These are phyloP conservation scores for Sarcophaga caerulescens DNA, from an alignment of 2,888 invertebrate species.

Conservation along the genomic window DNA sequence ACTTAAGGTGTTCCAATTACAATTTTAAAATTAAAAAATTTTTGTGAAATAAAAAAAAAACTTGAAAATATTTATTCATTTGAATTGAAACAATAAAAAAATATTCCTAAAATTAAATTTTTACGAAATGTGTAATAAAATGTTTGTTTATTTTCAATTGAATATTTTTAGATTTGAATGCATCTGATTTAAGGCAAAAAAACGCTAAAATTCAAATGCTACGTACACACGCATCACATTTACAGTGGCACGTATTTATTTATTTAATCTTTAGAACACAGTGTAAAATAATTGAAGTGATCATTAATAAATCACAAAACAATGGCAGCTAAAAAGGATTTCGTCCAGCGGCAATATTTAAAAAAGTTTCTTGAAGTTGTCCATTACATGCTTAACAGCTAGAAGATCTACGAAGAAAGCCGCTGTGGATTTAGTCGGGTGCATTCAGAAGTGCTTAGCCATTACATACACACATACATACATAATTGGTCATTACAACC, in stretches of 20 bases:
- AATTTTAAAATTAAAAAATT: neutral
- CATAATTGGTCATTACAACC: too few relatives aligned
- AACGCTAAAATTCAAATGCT: neutral
- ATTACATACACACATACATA: too few relatives aligned
- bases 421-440: too few relatives aligned
- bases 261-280: too few relatives aligned
- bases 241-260: neutral
- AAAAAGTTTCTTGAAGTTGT: too few relatives aligned
- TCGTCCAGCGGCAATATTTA: too few relatives aligned
- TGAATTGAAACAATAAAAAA: neutral
- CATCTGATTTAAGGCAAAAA: neutral
- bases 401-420: too few relatives aligned
- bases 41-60: neutral
- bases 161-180: constrained; percentile 30
- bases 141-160: constrained; percentile 1
- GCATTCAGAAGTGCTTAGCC: too few relatives aligned
- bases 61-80: neutral
- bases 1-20: neutral
- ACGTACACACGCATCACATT: neutral
- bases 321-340: too few relatives aligned
- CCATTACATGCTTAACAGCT: too few relatives aligned
- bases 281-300: too few relatives aligned
- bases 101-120: neutral
- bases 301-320: too few relatives aligned
- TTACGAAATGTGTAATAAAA: neutral